These are phyloP conservation scores for Leptodactylus fuscus DNA, from an alignment of 2,113 vertebrate species.

Conservation along the genomic window DNA sequence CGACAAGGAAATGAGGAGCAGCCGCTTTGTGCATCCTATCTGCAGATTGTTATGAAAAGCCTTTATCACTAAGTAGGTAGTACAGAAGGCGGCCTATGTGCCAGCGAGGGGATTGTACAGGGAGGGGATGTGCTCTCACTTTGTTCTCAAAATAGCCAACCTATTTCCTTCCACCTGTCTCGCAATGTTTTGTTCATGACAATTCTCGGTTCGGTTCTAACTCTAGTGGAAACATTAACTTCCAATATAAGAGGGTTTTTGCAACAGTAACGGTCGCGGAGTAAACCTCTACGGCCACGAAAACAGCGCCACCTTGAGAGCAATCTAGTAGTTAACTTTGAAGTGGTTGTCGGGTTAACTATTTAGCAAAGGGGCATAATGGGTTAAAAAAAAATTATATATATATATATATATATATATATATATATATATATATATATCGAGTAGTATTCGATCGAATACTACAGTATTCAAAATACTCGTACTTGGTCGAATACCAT, in stretches of 20 bases:
- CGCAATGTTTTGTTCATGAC: neutral
- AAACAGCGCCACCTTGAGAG: neutral
- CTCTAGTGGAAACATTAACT: too few relatives aligned
- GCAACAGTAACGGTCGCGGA: neutral
- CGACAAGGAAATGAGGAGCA: slow-evolving; percentile 63
- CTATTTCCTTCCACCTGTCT: slow-evolving; percentile 8
- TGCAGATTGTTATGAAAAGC: slow-evolving; percentile 66
- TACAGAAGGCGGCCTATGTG: slow-evolving; percentile 60
- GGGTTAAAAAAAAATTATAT: too few relatives aligned
- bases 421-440: too few relatives aligned
- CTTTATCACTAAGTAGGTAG: slow-evolving; percentile 63
- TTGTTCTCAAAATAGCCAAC: slow-evolving; percentile 24
- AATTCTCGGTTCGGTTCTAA: too few relatives aligned
- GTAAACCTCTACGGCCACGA: neutral
- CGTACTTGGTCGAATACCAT: too few relatives aligned
- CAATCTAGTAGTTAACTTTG: neutral
- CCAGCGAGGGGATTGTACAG: slow-evolving; percentile 53
- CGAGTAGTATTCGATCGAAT: too few relatives aligned
- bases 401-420: too few relatives aligned
- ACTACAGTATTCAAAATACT: too few relatives aligned
- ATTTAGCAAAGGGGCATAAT: too few relatives aligned
- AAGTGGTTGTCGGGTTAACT: neutral
- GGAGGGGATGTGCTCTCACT: slow-evolving; percentile 18
- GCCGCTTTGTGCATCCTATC: slow-evolving; percentile 66
- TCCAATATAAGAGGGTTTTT: neutral